Conservation (phyloP, 2,888 invertebrate genomes). For the Agonopterix subpropinquella region DNA sequence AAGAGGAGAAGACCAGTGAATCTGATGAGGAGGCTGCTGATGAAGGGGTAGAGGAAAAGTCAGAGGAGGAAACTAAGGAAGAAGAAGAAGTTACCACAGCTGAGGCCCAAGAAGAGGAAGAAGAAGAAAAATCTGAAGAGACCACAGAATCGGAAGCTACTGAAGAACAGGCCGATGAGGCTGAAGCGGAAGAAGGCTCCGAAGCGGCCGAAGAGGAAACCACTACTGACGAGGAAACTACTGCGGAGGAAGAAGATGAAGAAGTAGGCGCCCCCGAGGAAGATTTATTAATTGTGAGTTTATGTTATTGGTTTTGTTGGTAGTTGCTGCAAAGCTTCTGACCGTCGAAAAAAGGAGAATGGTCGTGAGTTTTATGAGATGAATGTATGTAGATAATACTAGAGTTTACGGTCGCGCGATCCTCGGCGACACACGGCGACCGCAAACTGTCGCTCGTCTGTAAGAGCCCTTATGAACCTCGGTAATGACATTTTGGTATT, state of each 20-base stretch:
- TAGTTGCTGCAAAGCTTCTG: not conserved
- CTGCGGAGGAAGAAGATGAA: constrained; percentile 36
- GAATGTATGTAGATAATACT: too few species aligned
- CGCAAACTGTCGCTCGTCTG: too few species aligned
- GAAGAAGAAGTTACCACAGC: constrained; percentile 15
- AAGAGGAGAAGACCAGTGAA: constrained; percentile 19
- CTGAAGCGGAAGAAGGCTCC: constrained; percentile 16
- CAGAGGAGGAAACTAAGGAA: constrained; percentile 21
- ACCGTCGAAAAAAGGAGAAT: too few species aligned
- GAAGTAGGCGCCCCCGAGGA: constrained; percentile 76
- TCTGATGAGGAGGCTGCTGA: constrained; percentile 30
- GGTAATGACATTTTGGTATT: too few species aligned
- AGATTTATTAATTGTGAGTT: constrained; percentile 49
- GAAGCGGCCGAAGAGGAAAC: constrained; percentile 31
- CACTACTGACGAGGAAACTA: constrained; percentile 24
- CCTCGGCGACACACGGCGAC: too few species aligned
- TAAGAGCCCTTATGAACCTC: too few species aligned
- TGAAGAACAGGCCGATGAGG: constrained; percentile 16
- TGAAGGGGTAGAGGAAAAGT: constrained; percentile 35
- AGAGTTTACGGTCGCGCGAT: too few species aligned
- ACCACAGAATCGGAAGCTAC: constrained; percentile 28
- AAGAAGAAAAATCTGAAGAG: constrained; percentile 18
- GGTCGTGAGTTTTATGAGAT: too few species aligned
- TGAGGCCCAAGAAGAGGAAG: constrained; percentile 22
- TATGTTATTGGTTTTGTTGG: not conserved